phyloP scores from a whole-genome alignment of 2,888 invertebrate species.

The Toxonevra muliebris region DNA sequence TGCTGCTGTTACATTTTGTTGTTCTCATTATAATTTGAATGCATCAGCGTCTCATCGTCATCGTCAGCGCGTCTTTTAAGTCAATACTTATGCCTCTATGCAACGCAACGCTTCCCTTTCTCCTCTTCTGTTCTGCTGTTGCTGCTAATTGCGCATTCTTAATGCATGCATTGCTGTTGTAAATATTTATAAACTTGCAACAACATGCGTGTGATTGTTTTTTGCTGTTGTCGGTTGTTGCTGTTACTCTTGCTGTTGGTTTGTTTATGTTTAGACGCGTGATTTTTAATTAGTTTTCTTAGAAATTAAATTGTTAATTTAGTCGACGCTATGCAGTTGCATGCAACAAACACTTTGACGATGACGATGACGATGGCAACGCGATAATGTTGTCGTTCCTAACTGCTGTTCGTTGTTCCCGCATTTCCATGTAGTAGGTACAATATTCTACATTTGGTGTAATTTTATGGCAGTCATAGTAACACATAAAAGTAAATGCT shows the following conservation, averaged over 20 bases:
- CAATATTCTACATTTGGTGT: no score
- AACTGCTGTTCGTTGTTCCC: conserved; percentile 25
- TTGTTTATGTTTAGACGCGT: conserved; percentile 37
- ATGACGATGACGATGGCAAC: conserved; percentile 18
- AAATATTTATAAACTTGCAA: neutral
- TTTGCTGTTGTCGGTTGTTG: no score
- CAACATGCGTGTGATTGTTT: no score
- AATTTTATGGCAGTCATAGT: no score
- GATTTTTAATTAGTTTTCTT: conserved; percentile 62
- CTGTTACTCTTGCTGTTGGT: conserved; percentile 4
- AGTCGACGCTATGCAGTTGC: conserved; percentile 44
- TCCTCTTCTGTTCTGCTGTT: no score
- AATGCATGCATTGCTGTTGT: conserved; percentile 8
- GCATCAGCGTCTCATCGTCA: no score
- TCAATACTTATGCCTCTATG: neutral
- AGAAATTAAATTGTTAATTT: conserved; percentile 63
- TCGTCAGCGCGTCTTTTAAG: neutral
- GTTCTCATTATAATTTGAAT: no score
- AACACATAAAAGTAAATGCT: no score
- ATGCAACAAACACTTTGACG: neutral
- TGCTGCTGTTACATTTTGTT: no score
- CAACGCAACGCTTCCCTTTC: no score
- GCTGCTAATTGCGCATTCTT: conserved; percentile 22
- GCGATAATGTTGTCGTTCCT: conserved; percentile 12
- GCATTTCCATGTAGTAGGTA: no score